Percentiles rank a stretch among this genome's conserved stretches.
These are phyloP conservation scores for Procambarus virginalis DNA, from an alignment of 1,140 invertebrate genomes.

Conservation along the genomic window DNA sequence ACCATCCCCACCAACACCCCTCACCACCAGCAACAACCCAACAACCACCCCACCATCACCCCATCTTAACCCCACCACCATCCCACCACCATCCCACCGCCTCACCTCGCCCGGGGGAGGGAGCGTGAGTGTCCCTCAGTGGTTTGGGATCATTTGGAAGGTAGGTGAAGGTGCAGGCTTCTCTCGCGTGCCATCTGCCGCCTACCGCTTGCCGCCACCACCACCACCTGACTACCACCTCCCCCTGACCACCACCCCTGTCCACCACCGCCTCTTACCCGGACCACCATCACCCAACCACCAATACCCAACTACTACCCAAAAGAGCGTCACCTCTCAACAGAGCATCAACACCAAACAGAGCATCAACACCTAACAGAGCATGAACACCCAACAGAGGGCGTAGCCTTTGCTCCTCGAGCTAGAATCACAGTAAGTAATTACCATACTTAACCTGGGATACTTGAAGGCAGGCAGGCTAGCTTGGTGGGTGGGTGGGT, in stretches of 20 bases:
- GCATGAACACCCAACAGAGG: not conserved
- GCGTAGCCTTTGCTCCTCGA: slow-evolving; percentile 11
- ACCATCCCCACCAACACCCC: not conserved
- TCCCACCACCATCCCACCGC: not conserved
- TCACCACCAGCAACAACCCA: not conserved
- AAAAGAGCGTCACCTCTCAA: not conserved
- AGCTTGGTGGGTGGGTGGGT: no score
- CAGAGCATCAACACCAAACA: not conserved
- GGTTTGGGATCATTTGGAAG: slow-evolving; percentile 39
- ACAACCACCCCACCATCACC: not conserved
- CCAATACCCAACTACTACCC: not conserved
- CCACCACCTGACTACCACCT: not conserved
- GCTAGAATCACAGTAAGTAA: not conserved
- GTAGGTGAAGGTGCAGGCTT: slow-evolving; percentile 18
- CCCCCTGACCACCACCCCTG: no score
- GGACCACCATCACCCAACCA: no score
- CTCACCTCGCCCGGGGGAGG: slow-evolving; percentile 22
- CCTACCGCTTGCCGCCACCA: not conserved
- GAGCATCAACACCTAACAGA: no score
- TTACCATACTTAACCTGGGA: slow-evolving; percentile 18
- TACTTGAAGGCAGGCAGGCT: not conserved
- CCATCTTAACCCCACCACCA: not conserved
- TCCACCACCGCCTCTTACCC: not conserved
- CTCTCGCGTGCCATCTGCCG: slow-evolving; percentile 50
- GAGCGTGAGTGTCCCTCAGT: slow-evolving; percentile 38